phyloP scores from a whole-genome alignment of 2,113 vertebrate genomes.

The Malurus elegans region DNA sequence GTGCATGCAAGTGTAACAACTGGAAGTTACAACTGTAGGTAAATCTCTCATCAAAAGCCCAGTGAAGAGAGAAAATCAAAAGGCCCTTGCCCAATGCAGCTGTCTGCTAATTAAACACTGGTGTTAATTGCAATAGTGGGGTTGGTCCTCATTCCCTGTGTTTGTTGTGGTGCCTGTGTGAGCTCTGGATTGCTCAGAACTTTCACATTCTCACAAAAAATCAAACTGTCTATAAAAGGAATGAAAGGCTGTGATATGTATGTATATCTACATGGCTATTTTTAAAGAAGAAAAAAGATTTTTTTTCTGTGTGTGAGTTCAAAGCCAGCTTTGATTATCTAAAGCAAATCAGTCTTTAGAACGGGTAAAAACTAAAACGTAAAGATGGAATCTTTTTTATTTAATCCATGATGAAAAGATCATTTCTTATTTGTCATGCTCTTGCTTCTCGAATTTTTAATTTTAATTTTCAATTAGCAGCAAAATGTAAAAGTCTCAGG shows the following conservation, averaged over 20 bases:
- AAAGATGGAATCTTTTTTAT: slow-evolving; percentile 45
- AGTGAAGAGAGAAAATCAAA: slow-evolving; percentile 34
- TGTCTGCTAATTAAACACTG: slow-evolving; percentile 49
- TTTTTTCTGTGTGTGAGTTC: slow-evolving; percentile 25
- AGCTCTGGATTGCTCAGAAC: slow-evolving; percentile 15
- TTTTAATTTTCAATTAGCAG: neutral
- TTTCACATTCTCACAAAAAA: slow-evolving; percentile 38
- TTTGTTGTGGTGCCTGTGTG: neutral
- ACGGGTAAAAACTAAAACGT: slow-evolving; percentile 33
- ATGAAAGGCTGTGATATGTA: slow-evolving; percentile 32
- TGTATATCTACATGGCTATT: slow-evolving; percentile 18
- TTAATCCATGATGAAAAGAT: slow-evolving; percentile 51
- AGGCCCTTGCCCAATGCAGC: neutral
- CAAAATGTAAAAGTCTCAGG: slow-evolving; percentile 17
- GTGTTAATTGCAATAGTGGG: neutral
- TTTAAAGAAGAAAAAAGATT: slow-evolving; percentile 52
- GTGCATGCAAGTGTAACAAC: neutral
- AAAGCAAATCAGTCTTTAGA: slow-evolving; percentile 34
- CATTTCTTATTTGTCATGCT: slow-evolving; percentile 3
- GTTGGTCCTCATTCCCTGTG: neutral
- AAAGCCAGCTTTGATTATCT: slow-evolving; percentile 64
- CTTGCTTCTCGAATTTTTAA: neutral
- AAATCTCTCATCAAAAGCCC: slow-evolving; percentile 24
- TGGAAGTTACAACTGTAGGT: neutral
- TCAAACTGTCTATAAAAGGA: slow-evolving; percentile 36